Base-by-base conservation (phyloP, 2,888 invertebrate species). In the Epinotia bilunana region DNA sequence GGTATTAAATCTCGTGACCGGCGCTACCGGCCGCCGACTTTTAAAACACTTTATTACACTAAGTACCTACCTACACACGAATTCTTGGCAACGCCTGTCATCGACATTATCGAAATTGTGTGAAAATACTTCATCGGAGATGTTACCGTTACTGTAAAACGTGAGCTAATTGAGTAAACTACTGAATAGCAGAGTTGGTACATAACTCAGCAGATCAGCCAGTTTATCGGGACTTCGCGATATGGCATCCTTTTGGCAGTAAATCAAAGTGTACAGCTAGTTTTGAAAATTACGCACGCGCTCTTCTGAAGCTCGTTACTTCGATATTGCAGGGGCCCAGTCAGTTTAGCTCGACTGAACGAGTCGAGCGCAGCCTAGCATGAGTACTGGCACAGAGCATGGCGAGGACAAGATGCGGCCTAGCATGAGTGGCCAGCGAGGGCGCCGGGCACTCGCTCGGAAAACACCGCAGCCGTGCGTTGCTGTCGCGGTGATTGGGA, bases 1-100 rank as follows among this genome's bases (percentile, higher is more conserved):
- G 64, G 74, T 55, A 75, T 75, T 75, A 75, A 75, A 72, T 75
- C 65, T 72, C 75, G 72, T 75, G 75, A 75, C 75, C 49, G 39
- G 63, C 75, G 70, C 74, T 73, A 69, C 73, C 43, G 60, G 39
- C 16, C 43, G 18, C 46, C 49, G 65, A 67, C 65, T 55, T 64
- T 64, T 55, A 70, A 65, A 60, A 70, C 74, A 70, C 74, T 74
- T 71, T 58, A 74, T 74, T 74, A 71, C 64, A 46, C 64, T 70
- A 60, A 70, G 64, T 61, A 70, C 23, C 23, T 61, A 70, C 23
- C 23, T 28, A 28, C 74, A 49, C 74, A 65, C 64, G 64, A 73
- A 62, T 63, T 72, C 64, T 72, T 67, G 60, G 63, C 69, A 64
- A 63, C 46, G 62, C 63, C 63, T 74, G 74, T 74, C 55, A 71